Percentiles rank a stretch among this genome's conserved stretches.
Evolutionary conservation across 2,888 invertebrate species (phyloP).

Genomic region (Oscheius sp.): DNA sequence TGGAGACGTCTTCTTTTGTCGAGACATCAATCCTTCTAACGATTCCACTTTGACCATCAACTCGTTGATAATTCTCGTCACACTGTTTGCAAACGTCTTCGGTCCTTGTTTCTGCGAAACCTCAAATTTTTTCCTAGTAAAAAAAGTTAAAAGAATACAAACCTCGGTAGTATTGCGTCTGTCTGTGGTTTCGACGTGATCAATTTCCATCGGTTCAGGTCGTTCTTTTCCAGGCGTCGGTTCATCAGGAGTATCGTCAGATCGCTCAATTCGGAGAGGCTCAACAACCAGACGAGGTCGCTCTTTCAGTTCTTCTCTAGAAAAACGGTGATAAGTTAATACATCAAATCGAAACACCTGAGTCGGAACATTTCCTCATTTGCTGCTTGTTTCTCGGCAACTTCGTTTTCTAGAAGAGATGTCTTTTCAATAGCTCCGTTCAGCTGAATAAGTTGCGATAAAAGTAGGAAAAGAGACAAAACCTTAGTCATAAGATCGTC

Average conservation of each 20-base stretch:
- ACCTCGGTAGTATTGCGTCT: conserved; percentile 6
- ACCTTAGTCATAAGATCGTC: conserved; percentile 38
- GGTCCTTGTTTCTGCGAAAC: conserved; percentile 1
- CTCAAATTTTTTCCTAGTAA: conserved; percentile 2
- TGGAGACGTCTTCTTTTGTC: conserved; percentile 15
- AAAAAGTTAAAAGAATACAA: not conserved
- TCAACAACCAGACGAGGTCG: conserved; percentile 51
- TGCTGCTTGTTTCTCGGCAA: conserved; percentile 49
- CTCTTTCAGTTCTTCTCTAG: conserved; percentile 41
- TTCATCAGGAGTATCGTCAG: conserved; percentile 47
- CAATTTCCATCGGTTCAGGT: not conserved
- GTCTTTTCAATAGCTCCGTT: conserved; percentile 51
- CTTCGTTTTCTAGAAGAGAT: conserved; percentile 50
- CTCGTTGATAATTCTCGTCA: conserved; percentile 38
- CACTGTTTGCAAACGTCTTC: conserved; percentile 30
- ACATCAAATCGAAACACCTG: conserved; percentile 20
- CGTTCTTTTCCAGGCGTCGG: conserved; percentile 40
- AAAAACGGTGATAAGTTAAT: not conserved
- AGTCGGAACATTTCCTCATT: conserved; percentile 52
- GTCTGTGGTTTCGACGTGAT: not conserved
- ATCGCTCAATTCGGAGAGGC: conserved; percentile 49
- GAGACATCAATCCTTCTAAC: conserved; percentile 24
- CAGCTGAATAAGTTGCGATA: conserved; percentile 30
- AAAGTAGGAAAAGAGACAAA: not conserved
- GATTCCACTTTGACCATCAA: conserved; percentile 38